Evolutionary conservation across 2,888 invertebrate species (phyloP), one percentile per base, ranked within the genome.

Genomic region (Scaptomyza tumidula): DNA sequence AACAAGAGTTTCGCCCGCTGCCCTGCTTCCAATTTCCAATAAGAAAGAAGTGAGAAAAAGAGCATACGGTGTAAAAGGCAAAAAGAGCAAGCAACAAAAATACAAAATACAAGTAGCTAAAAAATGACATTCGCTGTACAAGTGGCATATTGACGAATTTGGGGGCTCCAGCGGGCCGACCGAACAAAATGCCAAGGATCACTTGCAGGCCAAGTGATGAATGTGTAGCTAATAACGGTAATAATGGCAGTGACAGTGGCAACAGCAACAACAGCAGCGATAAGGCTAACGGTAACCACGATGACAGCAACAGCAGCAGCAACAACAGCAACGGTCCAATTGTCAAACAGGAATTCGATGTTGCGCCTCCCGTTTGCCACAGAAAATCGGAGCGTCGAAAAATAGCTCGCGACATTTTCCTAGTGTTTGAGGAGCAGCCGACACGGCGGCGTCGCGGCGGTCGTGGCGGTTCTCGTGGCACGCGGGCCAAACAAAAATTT

Each of bases 361-460:
- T 83, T 7, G 71, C 77, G 55, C 66, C 80, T 33, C 75, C 75
- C 45, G 75, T 80, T 35, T 72, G 86, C 62, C 83, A 92, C 77
- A 87, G 92, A 54, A 92, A 92, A 68, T 92, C 92, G 14, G 91
- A 90, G 68, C 84, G 92, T 3, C 89, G 92, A 72, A 91, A 91
- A 89, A 89, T 92, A 37, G 91, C 91, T 2, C 89, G 92, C 9
- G 92, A 92, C 61, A 92, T 92, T 44, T 92, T 91, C 63, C 80
- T 92, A 72, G 90, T 92, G 5, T 91, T 92, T 66, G 92, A 92
- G 71, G 91, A 91, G 64, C 89, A 91, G 65, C 86, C 91, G 3
- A 73, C 78, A n/a, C 80, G 86, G 14, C 85, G 90, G 19, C 78
- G 86, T 24, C 50, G 16, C 79, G 87, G 2, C 10, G 81, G 77